Base-by-base conservation (phyloP, 2,797 vertebrate genomes). In the Apogon hyalosoma region DNA sequence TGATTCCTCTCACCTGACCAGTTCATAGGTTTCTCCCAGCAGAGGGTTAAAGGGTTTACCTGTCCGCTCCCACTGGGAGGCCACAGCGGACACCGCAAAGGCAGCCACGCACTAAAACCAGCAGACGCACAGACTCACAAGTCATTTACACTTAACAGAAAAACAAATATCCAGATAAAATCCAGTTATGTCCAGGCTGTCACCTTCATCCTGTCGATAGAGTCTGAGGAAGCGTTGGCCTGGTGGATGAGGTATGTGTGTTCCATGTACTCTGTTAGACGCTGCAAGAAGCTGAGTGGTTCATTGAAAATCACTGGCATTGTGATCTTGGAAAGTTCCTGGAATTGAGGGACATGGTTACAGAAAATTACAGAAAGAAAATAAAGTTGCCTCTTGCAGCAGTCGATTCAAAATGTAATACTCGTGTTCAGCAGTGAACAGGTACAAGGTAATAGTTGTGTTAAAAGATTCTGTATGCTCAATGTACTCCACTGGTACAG, bases 301-400 rank as follows among this genome's bases (percentile, higher is more conserved):
- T 99, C 98, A 0, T 99, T 99, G 92, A 99, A 98, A 87, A 98
- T 96, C 52, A 99, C 98, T 0, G 98, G 98, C 98, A 99, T 99
- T 5, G 98, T 96, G 73, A 99, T 99, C 90, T 99, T 99, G 43
- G 98, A 99, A 36, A 99, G 71, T 84, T 99, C 97, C 98, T 99
- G 82, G 1, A 64, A 62, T 3, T 8, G 33, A 72, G 41, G 11
- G 14, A 19, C 24, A 11, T 14, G 33, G 42, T 51, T 56, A 64
- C 33, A 82, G 33, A 36, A 36, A 36, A 36, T 40, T 51, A 62
- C 11, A 62, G 51, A 53, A 28, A 38, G 24, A 62, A 54, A 61
- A 48, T 6, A 39, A 53, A 41, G 12, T 42, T 18, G 0, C 19
- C 46, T 57, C 36, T 63, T 43, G 31, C 2, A 19, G 36, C 10